Evolutionary conservation across 2,113 vertebrate species (phyloP).

Genomic region (Danio rerio): DNA sequence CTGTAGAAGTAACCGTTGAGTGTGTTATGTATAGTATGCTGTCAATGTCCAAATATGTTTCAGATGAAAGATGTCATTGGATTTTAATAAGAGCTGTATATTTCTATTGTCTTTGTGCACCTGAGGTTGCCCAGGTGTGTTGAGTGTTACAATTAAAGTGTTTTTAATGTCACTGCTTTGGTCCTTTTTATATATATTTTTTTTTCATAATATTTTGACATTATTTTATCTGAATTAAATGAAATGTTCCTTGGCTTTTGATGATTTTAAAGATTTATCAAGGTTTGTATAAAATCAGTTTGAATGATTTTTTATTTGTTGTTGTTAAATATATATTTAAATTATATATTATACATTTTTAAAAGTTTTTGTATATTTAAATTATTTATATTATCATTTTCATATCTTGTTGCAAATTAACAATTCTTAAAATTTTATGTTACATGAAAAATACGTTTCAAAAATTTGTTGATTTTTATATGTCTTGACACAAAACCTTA

Average conservation of each 20-base stretch:
- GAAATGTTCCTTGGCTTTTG: no score
- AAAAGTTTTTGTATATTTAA: no score
- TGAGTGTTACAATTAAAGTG: slow-evolving; percentile 80
- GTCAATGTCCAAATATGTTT: slow-evolving; percentile 68
- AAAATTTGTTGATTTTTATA: not conserved
- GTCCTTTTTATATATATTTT: not conserved
- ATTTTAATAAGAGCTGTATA: slow-evolving; percentile 64
- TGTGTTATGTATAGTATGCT: slow-evolving; percentile 67
- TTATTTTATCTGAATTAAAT: no score
- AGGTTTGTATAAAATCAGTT: no score
- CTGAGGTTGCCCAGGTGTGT: slow-evolving; percentile 81
- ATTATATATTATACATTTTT: not conserved
- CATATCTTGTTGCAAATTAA: not conserved
- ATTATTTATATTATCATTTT: not conserved
- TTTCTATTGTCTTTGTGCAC: slow-evolving; percentile 76
- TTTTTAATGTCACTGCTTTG: slow-evolving; percentile 69
- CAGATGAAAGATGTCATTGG: slow-evolving; percentile 63
- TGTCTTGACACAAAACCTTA: no score
- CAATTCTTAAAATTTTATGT: not conserved
- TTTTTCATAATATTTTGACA: no score
- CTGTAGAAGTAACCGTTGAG: slow-evolving; percentile 40
- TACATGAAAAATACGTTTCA: not conserved
- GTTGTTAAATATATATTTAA: no score
- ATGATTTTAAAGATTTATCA: no score
- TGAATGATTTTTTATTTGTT: no score